Base-by-base conservation (phyloP, 2,797 vertebrate species). In the Melanogrammus aeglefinus region DNA sequence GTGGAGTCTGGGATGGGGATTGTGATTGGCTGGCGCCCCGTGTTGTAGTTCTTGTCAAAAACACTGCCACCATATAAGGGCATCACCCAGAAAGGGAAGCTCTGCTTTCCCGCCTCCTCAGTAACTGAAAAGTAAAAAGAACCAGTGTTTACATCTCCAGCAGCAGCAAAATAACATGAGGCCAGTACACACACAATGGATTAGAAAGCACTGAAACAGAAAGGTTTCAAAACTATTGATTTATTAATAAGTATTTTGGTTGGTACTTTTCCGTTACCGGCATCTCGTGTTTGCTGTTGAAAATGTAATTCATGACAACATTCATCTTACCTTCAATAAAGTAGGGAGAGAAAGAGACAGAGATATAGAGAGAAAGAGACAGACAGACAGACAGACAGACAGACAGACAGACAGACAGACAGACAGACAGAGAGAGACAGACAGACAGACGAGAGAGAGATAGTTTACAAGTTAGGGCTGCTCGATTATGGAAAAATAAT, bases 1-100 rank as follows among this genome's bases (percentile, higher is more conserved):
- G 90, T 88, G 0, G 90, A 91, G 0, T 79, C 24, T 0, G 94
- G 94, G 70, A 92, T 57, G 21, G 44, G 69, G 79, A 95, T 93
- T 21, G 84, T 88, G 79, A 92, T 84, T 6, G 94, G 92, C 36
- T 86, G 83, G 84, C 83, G 94, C 74, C 82, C 88, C 77, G 75
- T 90, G 91, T 95, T 95, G 91, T 95, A 95, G 74, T 90, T 83
- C 76, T 82, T 93, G 89, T 95, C 83, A 39, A 95, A 95, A 7
- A 89, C 94, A 36, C 94, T 93, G 0, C 95, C 95, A 3, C 33
- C 80, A 86, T 88, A 95, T 79, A 95, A 88, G 12, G 90, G 21
- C 39, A 74, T 85, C 38, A 94, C 79, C 27, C n/a, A 80, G 84
- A 92, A 94, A 18, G 94, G 92, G 73, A 36, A 81, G 36, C 91